Percentiles rank a stretch among this genome's conserved stretches.
Conservation (phyloP, 1,140 invertebrate genomes). For the Monomorium pharaonis region DNA sequence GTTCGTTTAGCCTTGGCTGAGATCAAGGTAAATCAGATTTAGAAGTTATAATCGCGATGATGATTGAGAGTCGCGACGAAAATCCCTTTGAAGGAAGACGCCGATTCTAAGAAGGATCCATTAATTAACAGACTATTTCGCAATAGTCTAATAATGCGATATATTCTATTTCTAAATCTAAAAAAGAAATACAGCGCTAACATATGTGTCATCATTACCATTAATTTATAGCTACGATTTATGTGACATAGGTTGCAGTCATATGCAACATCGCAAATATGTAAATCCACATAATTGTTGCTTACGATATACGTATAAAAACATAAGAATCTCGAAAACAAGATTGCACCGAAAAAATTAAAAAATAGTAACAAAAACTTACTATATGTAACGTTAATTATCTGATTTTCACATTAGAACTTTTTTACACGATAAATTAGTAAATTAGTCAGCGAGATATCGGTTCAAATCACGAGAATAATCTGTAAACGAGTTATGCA, state of each 20-base stretch:
- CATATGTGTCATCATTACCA: neutral
- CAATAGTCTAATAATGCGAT: neutral
- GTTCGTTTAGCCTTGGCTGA: slow-evolving; percentile 26
- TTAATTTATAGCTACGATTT: neutral
- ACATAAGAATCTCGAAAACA: neutral
- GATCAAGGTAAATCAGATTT: slow-evolving; percentile 8
- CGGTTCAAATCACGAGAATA: too few species aligned
- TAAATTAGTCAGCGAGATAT: too few species aligned
- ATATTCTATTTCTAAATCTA: neutral
- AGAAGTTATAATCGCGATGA: neutral
- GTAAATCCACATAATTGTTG: neutral
- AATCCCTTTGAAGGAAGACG: slow-evolving; percentile 11
- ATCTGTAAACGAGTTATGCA: too few species aligned
- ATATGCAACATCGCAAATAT: neutral
- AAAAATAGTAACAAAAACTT: too few species aligned
- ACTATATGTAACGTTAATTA: too few species aligned
- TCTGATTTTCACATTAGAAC: too few species aligned
- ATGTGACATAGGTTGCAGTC: neutral
- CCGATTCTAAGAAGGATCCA: neutral
- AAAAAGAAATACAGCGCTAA: neutral
- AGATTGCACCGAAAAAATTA: neutral
- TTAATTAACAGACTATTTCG: neutral
- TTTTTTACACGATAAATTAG: too few species aligned
- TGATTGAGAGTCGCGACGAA: neutral
- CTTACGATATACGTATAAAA: neutral